These are phyloP conservation scores for Zaprionus camerounensis DNA, from an alignment of 1,140 invertebrate genomes.

Conservation along the genomic window DNA sequence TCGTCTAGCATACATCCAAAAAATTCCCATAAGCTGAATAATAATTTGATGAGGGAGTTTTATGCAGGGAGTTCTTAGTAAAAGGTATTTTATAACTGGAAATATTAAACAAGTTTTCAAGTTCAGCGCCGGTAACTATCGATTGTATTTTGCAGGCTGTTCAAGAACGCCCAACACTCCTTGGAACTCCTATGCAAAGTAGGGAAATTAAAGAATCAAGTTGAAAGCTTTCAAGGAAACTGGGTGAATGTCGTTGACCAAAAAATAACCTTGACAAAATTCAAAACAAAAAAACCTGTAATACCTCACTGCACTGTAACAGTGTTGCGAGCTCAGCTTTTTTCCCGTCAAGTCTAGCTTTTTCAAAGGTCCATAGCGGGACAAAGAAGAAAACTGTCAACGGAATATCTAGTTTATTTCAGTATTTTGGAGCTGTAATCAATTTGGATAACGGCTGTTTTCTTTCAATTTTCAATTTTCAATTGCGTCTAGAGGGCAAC, in stretches of 20 bases:
- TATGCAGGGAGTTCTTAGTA: not conserved
- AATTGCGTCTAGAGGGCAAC: too few species aligned
- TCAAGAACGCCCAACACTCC: not conserved
- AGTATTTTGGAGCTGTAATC: too few species aligned
- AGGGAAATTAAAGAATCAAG: conserved; percentile 8
- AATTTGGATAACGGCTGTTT: too few species aligned
- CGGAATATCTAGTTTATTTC: too few species aligned
- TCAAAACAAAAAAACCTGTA: conserved; percentile 16
- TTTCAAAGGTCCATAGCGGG: too few species aligned
- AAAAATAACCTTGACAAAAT: conserved; percentile 8
- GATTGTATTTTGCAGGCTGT: not conserved
- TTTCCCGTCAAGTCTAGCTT: too few species aligned
- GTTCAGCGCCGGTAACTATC: not conserved
- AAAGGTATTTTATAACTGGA: not conserved
- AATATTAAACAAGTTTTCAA: not conserved
- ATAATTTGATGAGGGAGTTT: too few species aligned
- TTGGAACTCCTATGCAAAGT: not conserved
- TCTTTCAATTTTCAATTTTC: too few species aligned
- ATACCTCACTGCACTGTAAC: not conserved
- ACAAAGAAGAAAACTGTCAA: not conserved
- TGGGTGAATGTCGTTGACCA: conserved; percentile 18
- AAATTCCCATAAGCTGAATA: conserved; percentile 4
- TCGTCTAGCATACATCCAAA: not conserved
- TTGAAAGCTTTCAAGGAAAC: conserved; percentile 13
- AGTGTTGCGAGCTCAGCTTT: too few species aligned